phyloP scores from a whole-genome alignment of 2,797 vertebrate species.

The Alosa sapidissima region DNA sequence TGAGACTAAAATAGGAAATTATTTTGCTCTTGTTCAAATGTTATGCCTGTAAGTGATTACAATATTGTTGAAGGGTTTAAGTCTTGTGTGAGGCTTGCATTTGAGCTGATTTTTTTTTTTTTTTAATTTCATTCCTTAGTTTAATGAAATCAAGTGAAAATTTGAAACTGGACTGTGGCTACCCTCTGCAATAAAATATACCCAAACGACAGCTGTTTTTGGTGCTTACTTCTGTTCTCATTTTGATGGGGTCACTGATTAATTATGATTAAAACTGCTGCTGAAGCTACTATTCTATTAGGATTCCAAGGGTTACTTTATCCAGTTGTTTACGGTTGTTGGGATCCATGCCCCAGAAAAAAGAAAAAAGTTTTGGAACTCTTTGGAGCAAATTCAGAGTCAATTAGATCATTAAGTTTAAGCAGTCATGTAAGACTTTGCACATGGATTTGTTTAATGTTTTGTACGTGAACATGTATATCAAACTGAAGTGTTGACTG shows the following conservation, averaged over 20 bases:
- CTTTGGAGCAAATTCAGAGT: not conserved
- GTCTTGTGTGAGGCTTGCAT: not conserved
- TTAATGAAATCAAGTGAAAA: conserved; percentile 16
- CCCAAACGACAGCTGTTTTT: conserved; percentile 44
- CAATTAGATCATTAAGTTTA: not conserved
- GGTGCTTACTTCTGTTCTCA: not conserved
- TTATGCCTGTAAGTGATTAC: conserved; percentile 11
- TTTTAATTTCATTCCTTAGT: conserved; percentile 32
- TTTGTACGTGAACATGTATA: not conserved
- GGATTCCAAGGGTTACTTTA: not conserved
- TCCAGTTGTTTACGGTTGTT: not conserved
- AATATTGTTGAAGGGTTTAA: not conserved
- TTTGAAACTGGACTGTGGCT: conserved; percentile 39
- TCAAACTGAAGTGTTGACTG: conserved; percentile 5
- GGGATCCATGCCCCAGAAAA: not conserved
- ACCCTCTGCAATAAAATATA: conserved; percentile 73
- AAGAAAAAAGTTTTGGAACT: not conserved
- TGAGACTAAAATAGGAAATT: not conserved
- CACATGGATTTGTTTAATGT: conserved; percentile 5
- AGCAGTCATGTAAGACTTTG: not conserved
- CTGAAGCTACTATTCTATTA: not conserved
- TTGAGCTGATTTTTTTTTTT: not conserved
- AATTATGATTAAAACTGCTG: not conserved
- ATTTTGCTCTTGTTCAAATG: not conserved
- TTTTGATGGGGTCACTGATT: not conserved